Evolutionary conservation across 2,113 vertebrate species (phyloP), one percentile per base, ranked within the genome.

Genomic region (Desmodus rotundus): DNA sequence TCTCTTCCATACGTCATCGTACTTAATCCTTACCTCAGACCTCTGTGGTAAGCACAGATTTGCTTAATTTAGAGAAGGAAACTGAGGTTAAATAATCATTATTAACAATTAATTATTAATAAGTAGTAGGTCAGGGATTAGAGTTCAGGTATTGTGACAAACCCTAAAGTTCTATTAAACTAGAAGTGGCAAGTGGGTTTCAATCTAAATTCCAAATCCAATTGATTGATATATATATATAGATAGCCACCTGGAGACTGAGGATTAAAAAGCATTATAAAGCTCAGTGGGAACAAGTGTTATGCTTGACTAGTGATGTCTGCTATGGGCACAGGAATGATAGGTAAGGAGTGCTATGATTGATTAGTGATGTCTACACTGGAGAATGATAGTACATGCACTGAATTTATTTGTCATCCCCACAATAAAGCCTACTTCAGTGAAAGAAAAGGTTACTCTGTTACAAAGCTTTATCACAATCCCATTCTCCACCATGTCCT

Each of bases 311-410:
- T 50, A 56, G 73, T 24, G 9, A 90, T 84, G 76, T 84, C 91
- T 94, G 56, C 61, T 68, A 3, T 41, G 22, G 56, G 89, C 56
- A 74, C 85, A 92, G 36, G 5, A 28, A 9, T 47, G 58, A 91
- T 38, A 22, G 13, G 52, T 31, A 89, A 89, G 83, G 26, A 91
- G 33, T 26, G n/a, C 38, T 84, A 5, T 83, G 67, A 70, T 22
- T 91, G 94, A 90, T 80, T 94, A 87, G 81, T 65, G 68, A 94
- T 86, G 90, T 87, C 95, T 95, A 36, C 70, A 17, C 2, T 20
- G 20, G 58, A 89, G 73, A 77, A 45, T 52, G 8, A 33, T 4
- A 72, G n/a, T 5, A 54, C 31, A 10, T 4, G 1, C 10, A n/a
- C 22, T 87, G 36, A 50, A 83, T 73, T 54, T 45, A 65, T 38